phyloP scores from a whole-genome alignment of 2,113 vertebrate species.

The Tangachromis dhanisi region DNA sequence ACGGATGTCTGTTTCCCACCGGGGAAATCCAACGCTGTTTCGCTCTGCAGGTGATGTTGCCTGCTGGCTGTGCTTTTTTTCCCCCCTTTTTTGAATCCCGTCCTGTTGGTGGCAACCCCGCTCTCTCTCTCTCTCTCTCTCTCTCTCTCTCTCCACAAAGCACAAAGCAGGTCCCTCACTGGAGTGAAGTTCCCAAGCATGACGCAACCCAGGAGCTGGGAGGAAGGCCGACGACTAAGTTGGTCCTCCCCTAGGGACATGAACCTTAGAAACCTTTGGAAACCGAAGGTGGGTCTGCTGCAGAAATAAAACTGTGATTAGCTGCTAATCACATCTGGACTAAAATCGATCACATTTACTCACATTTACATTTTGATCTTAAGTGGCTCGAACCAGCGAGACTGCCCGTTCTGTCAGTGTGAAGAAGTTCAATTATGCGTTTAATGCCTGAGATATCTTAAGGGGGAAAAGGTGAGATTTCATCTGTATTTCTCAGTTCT shows the following conservation, averaged over 20 bases:
- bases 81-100: not conserved
- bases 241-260: not conserved
- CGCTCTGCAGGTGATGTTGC: conserved; percentile 13
- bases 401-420: not conserved
- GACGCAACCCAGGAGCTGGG: conserved; percentile 32
- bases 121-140: not conserved
- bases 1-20: not conserved
- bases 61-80: not conserved
- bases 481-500: not conserved
- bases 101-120: conserved; percentile 11
- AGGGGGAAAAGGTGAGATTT: not conserved
- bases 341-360: not conserved
- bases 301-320: not conserved
- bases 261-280: not conserved
- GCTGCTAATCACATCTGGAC: not conserved
- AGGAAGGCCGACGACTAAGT: not conserved
- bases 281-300: not conserved
- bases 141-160: not conserved
- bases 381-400: not conserved
- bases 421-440: not conserved
- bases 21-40: not conserved
- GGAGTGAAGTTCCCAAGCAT: conserved; percentile 65
- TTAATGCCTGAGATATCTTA: not conserved
- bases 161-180: conserved; percentile 36
- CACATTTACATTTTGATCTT: not conserved